Evolutionary conservation across 92 coral and sea anemone species (phyloP).

Genomic region (Porites evermanni): DNA sequence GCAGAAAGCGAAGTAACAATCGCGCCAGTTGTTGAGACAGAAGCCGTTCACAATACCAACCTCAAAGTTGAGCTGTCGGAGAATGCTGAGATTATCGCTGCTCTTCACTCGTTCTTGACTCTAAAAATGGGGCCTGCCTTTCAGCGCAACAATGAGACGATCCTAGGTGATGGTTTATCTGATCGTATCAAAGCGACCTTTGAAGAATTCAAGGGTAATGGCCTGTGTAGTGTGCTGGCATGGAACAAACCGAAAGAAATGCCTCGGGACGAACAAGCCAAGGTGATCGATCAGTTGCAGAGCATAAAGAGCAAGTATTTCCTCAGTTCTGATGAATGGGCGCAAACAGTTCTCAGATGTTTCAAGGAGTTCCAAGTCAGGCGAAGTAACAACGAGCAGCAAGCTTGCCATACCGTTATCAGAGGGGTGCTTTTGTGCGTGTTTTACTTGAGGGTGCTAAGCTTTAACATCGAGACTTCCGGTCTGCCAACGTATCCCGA

Average conservation of each 20-base stretch:
- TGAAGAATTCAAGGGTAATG: conserved; percentile 19
- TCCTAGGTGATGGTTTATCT: background rate
- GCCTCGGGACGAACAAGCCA: background rate
- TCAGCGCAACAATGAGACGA: background rate
- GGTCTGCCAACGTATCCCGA: conserved; percentile 10
- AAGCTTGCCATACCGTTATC: conserved; percentile 21
- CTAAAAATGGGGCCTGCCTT: conserved; percentile 2
- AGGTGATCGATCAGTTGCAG: conserved; percentile 10
- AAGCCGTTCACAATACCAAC: background rate
- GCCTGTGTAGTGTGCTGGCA: conserved; percentile 6
- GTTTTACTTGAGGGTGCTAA: conserved; percentile 24
- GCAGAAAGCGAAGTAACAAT: background rate
- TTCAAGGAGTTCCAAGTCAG: conserved; percentile 24
- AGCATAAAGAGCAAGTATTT: background rate
- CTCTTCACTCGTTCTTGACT: conserved; percentile 2
- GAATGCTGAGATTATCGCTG: conserved; percentile 2
- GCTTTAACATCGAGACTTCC: conserved; percentile 31
- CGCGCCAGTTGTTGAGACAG: background rate
- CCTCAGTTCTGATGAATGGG: conserved; percentile 19
- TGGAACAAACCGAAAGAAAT: conserved; percentile 11
- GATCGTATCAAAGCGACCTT: background rate
- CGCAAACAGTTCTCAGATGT: conserved; percentile 22
- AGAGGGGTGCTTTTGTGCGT: conserved; percentile 27
- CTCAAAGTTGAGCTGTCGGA: background rate
- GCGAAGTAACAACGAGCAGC: conserved; percentile 5